phyloP scores from a whole-genome alignment of 2,888 invertebrate genomes.

The Drosophila kanekoi region DNA sequence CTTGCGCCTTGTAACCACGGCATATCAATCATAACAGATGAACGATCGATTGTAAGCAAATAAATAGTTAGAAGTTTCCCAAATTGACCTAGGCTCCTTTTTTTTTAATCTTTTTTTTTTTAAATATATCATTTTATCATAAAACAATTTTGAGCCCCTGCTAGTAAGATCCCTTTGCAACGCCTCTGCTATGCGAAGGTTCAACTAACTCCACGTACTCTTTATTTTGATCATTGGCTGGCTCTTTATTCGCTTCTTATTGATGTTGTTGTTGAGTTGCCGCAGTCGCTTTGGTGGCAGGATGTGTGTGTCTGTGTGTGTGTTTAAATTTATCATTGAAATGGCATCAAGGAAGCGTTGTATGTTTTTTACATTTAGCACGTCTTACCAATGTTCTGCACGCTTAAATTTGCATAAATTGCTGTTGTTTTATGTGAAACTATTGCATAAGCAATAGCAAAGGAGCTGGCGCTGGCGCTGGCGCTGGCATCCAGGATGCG shows the following conservation, averaged over 20 bases:
- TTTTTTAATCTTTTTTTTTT: too few relatives aligned
- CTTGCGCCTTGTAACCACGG: constrained; percentile 3
- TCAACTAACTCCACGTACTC: constrained; percentile 20
- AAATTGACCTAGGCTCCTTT: too few relatives aligned
- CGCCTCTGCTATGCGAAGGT: constrained; percentile 7
- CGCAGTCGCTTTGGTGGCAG: constrained; percentile 10
- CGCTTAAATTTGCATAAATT: constrained; percentile 74
- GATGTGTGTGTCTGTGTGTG: constrained; percentile 42
- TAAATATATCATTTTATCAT: too few relatives aligned
- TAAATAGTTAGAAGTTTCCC: constrained; percentile 16
- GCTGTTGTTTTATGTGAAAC: constrained; percentile 50
- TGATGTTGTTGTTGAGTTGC: constrained; percentile 31
- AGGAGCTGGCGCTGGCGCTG: constrained; percentile 3
- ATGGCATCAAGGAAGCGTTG: constrained; percentile 54
- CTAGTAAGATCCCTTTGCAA: background rate
- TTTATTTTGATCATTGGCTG: constrained; percentile 25
- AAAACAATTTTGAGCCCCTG: too few relatives aligned
- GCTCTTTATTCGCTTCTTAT: constrained; percentile 21
- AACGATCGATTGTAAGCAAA: background rate
- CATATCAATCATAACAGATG: constrained; percentile 42
- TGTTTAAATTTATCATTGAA: constrained; percentile 69
- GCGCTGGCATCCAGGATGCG: constrained; percentile 23
- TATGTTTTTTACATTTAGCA: constrained; percentile 52
- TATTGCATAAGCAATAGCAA: constrained; percentile 53
- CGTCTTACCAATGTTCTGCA: constrained; percentile 56